Base-by-base conservation (phyloP, 2,113 vertebrate genomes). In the Pristiophorus japonicus region DNA sequence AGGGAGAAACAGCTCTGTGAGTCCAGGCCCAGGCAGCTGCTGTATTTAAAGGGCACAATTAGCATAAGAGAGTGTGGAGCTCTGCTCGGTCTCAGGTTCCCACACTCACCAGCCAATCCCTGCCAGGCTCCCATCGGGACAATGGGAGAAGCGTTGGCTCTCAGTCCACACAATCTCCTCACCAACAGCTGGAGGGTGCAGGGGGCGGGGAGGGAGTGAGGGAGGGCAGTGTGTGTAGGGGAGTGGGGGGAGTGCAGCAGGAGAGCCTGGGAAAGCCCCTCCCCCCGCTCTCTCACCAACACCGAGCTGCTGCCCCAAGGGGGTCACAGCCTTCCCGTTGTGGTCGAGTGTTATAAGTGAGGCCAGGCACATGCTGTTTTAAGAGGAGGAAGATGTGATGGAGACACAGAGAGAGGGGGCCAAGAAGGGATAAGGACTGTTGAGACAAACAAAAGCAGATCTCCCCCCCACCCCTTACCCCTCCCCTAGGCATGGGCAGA, bases 261-360 rank as follows among this genome's bases (percentile, higher is more conserved):
- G 51, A 88, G 51, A 88, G 27, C 85, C 85, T 88, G 85, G 85
- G 85, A 88, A 88, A 55, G 85, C 47, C 85, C 47, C n/a, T 38
- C n/a, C n/a, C 34, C 75, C 4, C 51, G 75, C n/a, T 78, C 75
- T 78, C 75, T 16, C 75, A 78, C 75, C 10, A 38, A 18, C 75
- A 18, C 34, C n/a, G 11, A 78, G n/a, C 75, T 78, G 75, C 75
- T 16, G n/a, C 14, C 38, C 14, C n/a, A 11, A n/a, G 16, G 85
- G 51, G 27, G 47, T 55, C 47, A 88, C 24, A 88, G 24, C 85
- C 47, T 10, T 8, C 85, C 85, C 47, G 11, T 59, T 88, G 45
- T 59, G 85, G 47, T 47, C 20, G 27, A 55, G 8, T 51, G 85
- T n/a, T n/a, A n/a, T n/a, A n/a, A n/a, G n/a, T n/a, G n/a, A n/a